Evolutionary conservation across 2,888 invertebrate species (phyloP), one percentile per base, ranked within the genome.

Genomic region (Drosophila falleni): DNA sequence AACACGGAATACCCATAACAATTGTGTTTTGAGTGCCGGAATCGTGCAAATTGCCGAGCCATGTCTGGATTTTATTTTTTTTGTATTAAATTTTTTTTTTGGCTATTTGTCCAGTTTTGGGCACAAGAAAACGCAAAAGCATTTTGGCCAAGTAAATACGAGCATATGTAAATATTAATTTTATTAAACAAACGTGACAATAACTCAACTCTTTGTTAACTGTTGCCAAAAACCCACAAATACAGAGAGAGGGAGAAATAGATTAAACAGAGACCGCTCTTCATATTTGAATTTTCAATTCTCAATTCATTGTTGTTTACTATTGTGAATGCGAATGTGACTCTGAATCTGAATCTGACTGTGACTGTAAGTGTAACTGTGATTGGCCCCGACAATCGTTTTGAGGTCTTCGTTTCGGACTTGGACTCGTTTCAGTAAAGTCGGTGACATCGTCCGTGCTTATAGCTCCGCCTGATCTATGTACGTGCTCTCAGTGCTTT

Each of bases 131-230:
- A 60, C 41, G 51, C 44, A 15, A 49, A 46, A 62, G 55, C 55
- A 16, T 62, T 62, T 62, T 46, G 61, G 55, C 69, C 79, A 77
- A 67, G 71, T 75, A 84, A 81, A 86, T 82, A 84, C 82, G 87
- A 74, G 71, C 87, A 84, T 87, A 85, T 87, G 88, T 85, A 84
- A 87, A 87, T 84, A 84, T 85, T 87, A 87, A 87, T 87, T 87
- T 84, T 84, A 84, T 87, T 84, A 85, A 84, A 68, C 86, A 84
- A 87, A 84, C 84, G 84, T 84, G 84, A 84, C 86, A 71, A 69
- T 59, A 72, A 84, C 70, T 69, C 62, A 62, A 37, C 53, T 10
- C 42, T 35, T 50, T 50, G 50, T 23, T 35, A 56, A 56, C 44
- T 44, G 44, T 44, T 23, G 33, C 33, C 19, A 15, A 44, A 53